Base-by-base conservation (phyloP, 2,888 invertebrate genomes). In the Synanthedon andrenaeformis region DNA sequence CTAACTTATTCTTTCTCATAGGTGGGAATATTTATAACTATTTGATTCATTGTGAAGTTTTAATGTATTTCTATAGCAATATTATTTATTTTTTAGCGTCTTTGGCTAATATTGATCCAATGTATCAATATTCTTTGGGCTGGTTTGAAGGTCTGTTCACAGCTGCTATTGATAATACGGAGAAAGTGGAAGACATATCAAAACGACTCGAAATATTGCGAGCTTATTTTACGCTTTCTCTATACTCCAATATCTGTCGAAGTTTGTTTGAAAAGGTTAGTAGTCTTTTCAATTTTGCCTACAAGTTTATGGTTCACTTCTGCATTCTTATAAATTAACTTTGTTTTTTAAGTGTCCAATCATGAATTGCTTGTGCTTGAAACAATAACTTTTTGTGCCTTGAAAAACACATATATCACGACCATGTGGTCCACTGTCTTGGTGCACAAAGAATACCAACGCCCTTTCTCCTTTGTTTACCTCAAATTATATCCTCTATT, bases 61-160 rank as follows among this genome's bases (percentile, higher is more conserved):
- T 23, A 3, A 10, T 45, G 35, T 51, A 52, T 41, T 49, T n/a
- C 42, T 49, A 53, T 14, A 45, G n/a, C 8, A 45, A n/a, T 45
- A 45, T 45, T 45, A 45, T 45, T 14, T 45, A 35, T 10, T 45
- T 81, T 81, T 52, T 70, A 93, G 94, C 92, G 56, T 94, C 96
- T 55, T 81, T 98, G 68, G 94, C 96, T 4, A 93, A 94, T 68
- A 96, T 98, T 61, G 97, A 98, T 82, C 97, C 97, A 2, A 98
- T 98, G 98, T 98, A 98, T 79, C 97, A 98, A 75, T 98, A 97
- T 76, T 97, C 97, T 0, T 84, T 98, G 64, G 91, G 91, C 3
- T 98, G 98, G 98, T 98, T 97, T 76, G 95, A 98, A 67, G 93
- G 94, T 62, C 89, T 98, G 35, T 98, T 94, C 76, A 92, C 93